phyloP scores from a whole-genome alignment of 2,888 invertebrate species.

The Philonicus albiceps region DNA sequence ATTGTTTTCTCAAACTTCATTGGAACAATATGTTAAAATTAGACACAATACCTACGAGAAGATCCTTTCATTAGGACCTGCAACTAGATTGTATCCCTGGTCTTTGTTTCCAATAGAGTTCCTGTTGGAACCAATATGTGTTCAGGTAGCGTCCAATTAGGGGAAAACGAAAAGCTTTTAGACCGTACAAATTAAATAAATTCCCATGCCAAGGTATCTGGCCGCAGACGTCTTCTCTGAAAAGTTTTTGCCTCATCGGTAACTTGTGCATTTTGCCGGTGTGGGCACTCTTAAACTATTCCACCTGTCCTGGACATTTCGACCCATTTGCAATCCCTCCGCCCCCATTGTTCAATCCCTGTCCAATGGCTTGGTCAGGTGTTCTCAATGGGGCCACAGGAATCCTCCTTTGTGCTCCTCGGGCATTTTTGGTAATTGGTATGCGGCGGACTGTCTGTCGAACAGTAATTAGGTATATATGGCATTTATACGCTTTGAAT shows the following conservation, averaged over 20 bases:
- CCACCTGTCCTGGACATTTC: background rate
- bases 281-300: background rate
- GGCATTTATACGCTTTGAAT: background rate
- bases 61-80: background rate
- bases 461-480: background rate
- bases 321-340: background rate
- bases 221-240: background rate
- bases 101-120: background rate
- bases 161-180: background rate
- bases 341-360: background rate
- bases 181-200: background rate
- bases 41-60: background rate
- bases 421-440: background rate
- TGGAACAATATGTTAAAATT: background rate
- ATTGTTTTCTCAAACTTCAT: too few relatives aligned
- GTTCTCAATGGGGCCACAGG: background rate
- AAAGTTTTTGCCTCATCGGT: background rate
- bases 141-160: background rate
- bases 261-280: background rate
- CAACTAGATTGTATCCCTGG: background rate
- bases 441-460: background rate
- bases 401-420: background rate
- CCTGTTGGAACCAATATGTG: background rate
- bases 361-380: background rate
- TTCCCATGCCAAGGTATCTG: background rate